Evolutionary conservation across 2,888 invertebrate genomes (phyloP), one percentile per base, ranked within the genome.

Genomic region (Latheticus oryzae): DNA sequence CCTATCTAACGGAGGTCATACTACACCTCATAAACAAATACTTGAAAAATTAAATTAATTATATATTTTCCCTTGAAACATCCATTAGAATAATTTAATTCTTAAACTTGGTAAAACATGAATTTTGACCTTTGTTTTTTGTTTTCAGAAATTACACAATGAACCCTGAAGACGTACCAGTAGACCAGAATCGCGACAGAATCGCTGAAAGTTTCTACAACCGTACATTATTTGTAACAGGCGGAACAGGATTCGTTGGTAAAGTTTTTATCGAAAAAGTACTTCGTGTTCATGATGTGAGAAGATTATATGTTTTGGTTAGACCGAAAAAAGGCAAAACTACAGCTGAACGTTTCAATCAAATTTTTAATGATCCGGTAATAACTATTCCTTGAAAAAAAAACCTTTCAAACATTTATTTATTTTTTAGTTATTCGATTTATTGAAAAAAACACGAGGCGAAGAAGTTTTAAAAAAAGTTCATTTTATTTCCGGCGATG

Each of bases 221-320:
- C 0, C 74, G 78, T 66, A 80, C 74, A 0, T 80, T 97, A 28
- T 83, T 97, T 61, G 84, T 97, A 47, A 95, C 96, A 0, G 97
- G 97, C 11, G 94, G 91, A 7, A 95, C 95, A 0, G 97, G 97
- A 0, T 97, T 97, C 78, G 84, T 97, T 80, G 97, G 97, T 30
- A 97, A 97, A 81, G 95, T 96, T 0, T 81, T 97, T 2, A 82
- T 97, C 0, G 97, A 97, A 79, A 98, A 97, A 78, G 80, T 97
- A 3, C 81, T 98, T 17, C 85, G 96, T 76, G 82, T 87, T 70
- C 89, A 93, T 68, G 87, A 88, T 33, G 80, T 96, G 23, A 84
- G 84, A 48, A 87, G 85, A 67, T 88, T 98, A 45, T 91, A 93
- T 73, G 78, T 96, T 52, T 80, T 97, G 38, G 86, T 97, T 35